Base-by-base conservation (phyloP, 2,113 vertebrate species). In the Epinephelus moara region DNA sequence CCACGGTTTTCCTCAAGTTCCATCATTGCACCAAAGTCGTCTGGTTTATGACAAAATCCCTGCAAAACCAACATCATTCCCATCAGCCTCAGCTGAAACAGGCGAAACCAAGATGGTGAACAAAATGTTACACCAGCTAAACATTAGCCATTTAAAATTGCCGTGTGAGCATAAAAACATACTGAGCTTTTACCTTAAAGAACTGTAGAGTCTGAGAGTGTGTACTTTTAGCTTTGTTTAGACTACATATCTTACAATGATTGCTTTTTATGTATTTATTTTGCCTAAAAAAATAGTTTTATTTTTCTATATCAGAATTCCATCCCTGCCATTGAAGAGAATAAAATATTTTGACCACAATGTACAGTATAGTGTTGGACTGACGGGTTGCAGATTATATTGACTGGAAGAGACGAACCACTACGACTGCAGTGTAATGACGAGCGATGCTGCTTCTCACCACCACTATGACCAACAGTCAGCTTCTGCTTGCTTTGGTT, bases 401-500 rank as follows among this genome's bases (percentile, higher is more conserved):
- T 59, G 79, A 66, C 47, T 57, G 71, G 33, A 80, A 53, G 59
- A 69, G 56, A 49, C 53, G 79, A 72, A 55, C 68, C 63, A 62
- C 52, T 55, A 62, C 45, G 33, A 1, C 40, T 23, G 57, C 82
- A 61, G 72, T 64, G 42, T 80, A 60, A 45, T 40, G 57, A 70
- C 60, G 79, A 85, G 49, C 15, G 50, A 71, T 88, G 47, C n/a
- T 52, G 66, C 76, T 33, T 52, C 78, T 68, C 57, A 72, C 70
- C 69, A 75, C 75, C 75, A 60, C 73, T 14, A 25, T 75, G 66
- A 80, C 71, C 85, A 69, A 37, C 72, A 73, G 33, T 66, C 50
- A 23, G 71, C 67, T n/a, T 70, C 14, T 42, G 45, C 49, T 25
- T 25, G 30, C 56, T 77, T 49, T 78, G 74, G 64, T 81, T 87